Percentiles rank a stretch among this genome's conserved stretches.
phyloP scores from a whole-genome alignment of 2,888 invertebrate genomes.

The Drosophila demipolita region DNA sequence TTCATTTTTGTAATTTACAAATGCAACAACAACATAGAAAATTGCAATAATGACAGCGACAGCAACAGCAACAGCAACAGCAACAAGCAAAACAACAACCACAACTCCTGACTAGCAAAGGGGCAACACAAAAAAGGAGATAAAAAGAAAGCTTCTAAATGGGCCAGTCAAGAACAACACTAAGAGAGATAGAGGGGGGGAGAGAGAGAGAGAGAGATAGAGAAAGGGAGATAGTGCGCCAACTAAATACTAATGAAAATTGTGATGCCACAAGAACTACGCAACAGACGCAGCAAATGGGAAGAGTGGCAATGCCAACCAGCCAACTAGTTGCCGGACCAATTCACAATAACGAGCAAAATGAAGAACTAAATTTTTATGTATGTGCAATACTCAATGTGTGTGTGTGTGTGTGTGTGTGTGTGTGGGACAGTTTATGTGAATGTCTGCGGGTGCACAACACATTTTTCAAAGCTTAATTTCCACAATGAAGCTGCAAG shows the following conservation, averaged over 20 bases:
- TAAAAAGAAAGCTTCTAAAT: slow-evolving; percentile 48
- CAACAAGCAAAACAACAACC: slow-evolving; percentile 1
- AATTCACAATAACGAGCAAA: slow-evolving; percentile 71
- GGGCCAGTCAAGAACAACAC: slow-evolving; percentile 23
- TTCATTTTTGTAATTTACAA: slow-evolving; percentile 80
- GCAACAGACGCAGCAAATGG: slow-evolving; percentile 31
- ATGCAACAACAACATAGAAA: slow-evolving; percentile 52
- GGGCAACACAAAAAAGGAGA: slow-evolving; percentile 25
- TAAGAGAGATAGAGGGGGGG: background rate
- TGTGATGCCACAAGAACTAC: slow-evolving; percentile 70
- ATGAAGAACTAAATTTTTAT: slow-evolving; percentile 73
- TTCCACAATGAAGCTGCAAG: slow-evolving; percentile 61
- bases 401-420: slow-evolving; percentile 14
- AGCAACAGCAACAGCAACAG: slow-evolving; percentile 1
- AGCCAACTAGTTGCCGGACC: slow-evolving; percentile 47
- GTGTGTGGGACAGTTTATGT: slow-evolving; percentile 8
- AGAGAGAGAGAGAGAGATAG: background rate
- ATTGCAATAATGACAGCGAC: slow-evolving; percentile 8
- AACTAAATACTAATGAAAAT: slow-evolving; percentile 80
- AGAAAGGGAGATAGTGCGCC: background rate
- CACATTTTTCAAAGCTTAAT: slow-evolving; percentile 79
- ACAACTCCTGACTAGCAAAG: slow-evolving; percentile 10
- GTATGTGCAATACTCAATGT: slow-evolving; percentile 32
- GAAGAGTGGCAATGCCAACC: background rate
- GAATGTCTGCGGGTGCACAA: slow-evolving; percentile 27